Evolutionary conservation across 2,888 invertebrate species (phyloP).

Genomic region (Antitype chi): DNA sequence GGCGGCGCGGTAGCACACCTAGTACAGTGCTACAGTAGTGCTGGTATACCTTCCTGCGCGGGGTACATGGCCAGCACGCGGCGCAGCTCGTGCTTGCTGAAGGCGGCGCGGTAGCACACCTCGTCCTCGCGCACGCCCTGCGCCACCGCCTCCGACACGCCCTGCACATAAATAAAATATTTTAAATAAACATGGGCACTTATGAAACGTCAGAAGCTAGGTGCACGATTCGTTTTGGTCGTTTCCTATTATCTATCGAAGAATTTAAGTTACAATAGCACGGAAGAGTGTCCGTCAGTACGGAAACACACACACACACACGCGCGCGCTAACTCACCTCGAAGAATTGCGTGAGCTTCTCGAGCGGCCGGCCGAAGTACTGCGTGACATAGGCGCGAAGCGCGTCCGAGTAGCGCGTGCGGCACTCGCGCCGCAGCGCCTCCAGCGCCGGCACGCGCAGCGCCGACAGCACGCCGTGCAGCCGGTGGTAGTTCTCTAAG

Average conservation of each 20-base stretch:
- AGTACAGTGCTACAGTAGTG: neutral
- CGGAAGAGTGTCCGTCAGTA: neutral
- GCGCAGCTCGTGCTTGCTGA: slow-evolving; percentile 98
- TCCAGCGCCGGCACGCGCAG: slow-evolving; percentile 97
- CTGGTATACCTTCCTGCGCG: slow-evolving; percentile 54
- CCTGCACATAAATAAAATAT: slow-evolving; percentile 76
- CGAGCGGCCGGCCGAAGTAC: slow-evolving; percentile 95
- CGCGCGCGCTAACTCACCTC: slow-evolving; percentile 87
- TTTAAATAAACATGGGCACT: neutral
- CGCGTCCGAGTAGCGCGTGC: slow-evolving; percentile 97
- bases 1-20: slow-evolving; percentile 85
- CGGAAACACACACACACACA: neutral
- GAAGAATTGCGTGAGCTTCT: slow-evolving; percentile 95
- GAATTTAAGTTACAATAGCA: neutral
- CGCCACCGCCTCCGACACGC: slow-evolving; percentile 97
- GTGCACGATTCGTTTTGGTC: neutral
- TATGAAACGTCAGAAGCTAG: neutral
- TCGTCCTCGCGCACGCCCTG: slow-evolving; percentile 99
- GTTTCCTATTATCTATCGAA: neutral
- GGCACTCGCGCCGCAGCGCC: slow-evolving; percentile 96
- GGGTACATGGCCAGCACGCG: slow-evolving; percentile 99
- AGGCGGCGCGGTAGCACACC: slow-evolving; percentile 99
- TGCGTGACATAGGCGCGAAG: slow-evolving; percentile 97
- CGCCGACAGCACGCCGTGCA: slow-evolving; percentile 96
- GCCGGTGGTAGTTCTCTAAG: slow-evolving; percentile 97